Percentiles rank a stretch among this genome's conserved stretches.
Evolutionary conservation across 2,113 vertebrate species (phyloP).

Genomic region (Dascyllus trimaculatus): DNA sequence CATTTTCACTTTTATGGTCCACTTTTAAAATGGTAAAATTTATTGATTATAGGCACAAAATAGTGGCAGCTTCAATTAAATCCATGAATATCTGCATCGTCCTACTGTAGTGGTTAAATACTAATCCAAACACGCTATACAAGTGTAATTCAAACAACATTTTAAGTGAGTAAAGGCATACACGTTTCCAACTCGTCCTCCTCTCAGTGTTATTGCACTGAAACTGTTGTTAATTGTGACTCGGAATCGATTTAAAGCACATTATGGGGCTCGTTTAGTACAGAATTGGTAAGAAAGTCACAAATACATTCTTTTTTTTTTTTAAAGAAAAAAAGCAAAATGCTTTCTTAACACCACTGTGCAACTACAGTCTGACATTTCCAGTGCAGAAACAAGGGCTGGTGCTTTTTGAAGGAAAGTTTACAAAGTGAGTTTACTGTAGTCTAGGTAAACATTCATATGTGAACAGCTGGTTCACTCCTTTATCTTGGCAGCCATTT

Average conservation of each 20-base stretch:
- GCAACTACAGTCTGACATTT: constrained; percentile 2
- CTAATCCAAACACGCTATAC: constrained; percentile 27
- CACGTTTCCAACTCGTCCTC: not conserved
- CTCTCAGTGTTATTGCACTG: constrained; percentile 24
- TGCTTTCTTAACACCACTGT: not conserved
- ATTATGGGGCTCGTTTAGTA: constrained; percentile 21
- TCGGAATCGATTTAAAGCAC: constrained; percentile 42
- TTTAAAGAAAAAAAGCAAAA: constrained; percentile 1
- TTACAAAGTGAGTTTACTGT: constrained; percentile 44
- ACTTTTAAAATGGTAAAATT: not conserved
- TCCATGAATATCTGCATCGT: constrained; percentile 23
- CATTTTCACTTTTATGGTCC: not conserved
- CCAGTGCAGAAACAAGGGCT: constrained; percentile 28
- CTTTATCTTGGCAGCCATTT: constrained; percentile 32
- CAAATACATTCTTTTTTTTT: constrained; percentile 55
- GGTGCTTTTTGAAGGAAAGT: constrained; percentile 42
- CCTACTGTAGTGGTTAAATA: constrained; percentile 14
- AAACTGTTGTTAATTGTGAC: constrained; percentile 6
- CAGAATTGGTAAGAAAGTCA: constrained; percentile 27
- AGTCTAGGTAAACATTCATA: constrained; percentile 70
- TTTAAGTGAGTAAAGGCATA: constrained; percentile 27
- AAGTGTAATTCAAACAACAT: constrained; percentile 13
- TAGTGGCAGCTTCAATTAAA: constrained; percentile 28
- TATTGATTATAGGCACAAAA: constrained; percentile 52
- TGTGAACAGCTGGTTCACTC: constrained; percentile 75